Evolutionary conservation across 2,888 invertebrate species (phyloP).

Genomic region (Hydrotaea diabolus): DNA sequence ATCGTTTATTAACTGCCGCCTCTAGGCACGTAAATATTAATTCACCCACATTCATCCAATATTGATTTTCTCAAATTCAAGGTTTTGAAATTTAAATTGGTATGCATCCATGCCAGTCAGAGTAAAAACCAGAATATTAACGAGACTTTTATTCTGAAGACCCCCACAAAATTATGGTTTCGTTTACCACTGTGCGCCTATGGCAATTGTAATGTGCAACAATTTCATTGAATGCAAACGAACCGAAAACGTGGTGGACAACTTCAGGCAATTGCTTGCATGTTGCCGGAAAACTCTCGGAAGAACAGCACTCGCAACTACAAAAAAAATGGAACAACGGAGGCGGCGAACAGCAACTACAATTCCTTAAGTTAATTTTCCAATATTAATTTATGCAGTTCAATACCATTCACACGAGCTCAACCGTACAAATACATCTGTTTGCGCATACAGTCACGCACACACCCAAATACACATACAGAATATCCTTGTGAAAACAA

Average conservation of each 20-base stretch:
- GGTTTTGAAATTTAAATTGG: no score
- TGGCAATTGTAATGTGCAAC: background rate
- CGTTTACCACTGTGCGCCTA: background rate
- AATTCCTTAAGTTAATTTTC: constrained; percentile 8
- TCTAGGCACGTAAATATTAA: no score
- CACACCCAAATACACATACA: background rate
- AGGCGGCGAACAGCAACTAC: background rate
- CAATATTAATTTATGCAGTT: constrained; percentile 38
- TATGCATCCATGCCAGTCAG: no score
- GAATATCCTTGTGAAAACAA: background rate
- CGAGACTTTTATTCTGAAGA: no score
- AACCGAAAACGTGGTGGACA: background rate
- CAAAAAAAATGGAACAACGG: no score
- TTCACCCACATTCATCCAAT: no score
- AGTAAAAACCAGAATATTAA: no score
- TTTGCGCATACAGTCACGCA: background rate
- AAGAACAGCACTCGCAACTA: background rate
- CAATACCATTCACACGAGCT: background rate
- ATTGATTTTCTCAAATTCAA: no score
- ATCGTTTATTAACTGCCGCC: no score
- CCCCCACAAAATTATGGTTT: no score
- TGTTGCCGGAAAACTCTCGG: background rate
- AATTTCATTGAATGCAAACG: background rate
- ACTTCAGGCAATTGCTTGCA: background rate
- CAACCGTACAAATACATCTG: background rate